These are phyloP conservation scores for Paramuricea clavata DNA, from an alignment of 92 coral and sea anemone species.

Conservation along the genomic window DNA sequence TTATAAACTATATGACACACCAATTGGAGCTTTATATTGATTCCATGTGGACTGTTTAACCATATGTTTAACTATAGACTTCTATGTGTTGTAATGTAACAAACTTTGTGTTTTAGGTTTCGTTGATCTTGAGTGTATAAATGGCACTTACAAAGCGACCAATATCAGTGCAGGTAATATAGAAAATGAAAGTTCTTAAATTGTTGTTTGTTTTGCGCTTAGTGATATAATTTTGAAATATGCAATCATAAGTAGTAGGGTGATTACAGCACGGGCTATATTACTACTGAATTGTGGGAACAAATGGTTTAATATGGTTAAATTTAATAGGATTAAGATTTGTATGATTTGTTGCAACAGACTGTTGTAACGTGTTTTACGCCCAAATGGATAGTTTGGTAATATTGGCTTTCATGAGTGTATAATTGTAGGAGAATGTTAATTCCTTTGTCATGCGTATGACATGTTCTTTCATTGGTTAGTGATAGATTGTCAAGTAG, in stretches of 20 bases:
- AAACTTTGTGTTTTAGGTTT: background rate
- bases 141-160: background rate
- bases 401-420: no score
- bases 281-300: no score
- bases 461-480: no score
- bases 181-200: background rate
- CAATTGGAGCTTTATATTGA: background rate
- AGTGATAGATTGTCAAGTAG: no score
- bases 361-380: no score
- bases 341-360: no score
- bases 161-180: background rate
- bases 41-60: background rate
- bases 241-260: background rate
- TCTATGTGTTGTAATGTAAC: background rate
- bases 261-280: no score
- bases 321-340: no score
- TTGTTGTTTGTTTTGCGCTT: background rate
- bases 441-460: no score
- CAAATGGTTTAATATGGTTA: no score
- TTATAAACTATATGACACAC: background rate
- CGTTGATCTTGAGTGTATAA: background rate
- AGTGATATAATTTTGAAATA: background rate
- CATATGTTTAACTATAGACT: background rate
- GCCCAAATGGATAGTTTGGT: no score
- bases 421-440: no score